phyloP scores from a whole-genome alignment of 2,888 invertebrate genomes.

The Leptopilina drosophilae region DNA sequence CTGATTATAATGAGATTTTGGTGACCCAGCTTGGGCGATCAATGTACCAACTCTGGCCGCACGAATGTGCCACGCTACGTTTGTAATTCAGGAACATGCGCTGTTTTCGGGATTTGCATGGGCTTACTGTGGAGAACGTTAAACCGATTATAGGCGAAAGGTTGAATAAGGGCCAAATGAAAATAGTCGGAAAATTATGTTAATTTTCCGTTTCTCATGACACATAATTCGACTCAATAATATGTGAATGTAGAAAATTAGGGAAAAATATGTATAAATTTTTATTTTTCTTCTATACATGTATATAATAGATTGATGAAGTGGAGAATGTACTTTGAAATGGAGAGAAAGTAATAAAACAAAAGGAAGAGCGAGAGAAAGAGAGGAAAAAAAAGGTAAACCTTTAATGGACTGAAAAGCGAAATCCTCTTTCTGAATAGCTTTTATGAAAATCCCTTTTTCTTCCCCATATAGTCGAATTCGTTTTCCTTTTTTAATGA shows the following conservation, averaged over 20 bases:
- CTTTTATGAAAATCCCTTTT: conserved; percentile 21
- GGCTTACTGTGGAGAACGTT: conserved; percentile 51
- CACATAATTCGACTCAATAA: background rate
- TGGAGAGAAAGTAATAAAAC: background rate
- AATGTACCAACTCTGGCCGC: conserved; percentile 30
- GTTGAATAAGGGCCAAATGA: conserved; percentile 53
- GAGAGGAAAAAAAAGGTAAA: conserved; percentile 6
- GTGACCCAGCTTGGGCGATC: conserved; percentile 34
- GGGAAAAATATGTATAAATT: no score
- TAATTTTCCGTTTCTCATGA: background rate
- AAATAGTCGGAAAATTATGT: conserved; percentile 56
- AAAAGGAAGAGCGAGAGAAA: background rate
- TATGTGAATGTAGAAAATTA: no score
- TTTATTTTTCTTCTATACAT: no score
- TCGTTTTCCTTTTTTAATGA: background rate
- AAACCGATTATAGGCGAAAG: conserved; percentile 51
- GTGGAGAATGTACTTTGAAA: background rate
- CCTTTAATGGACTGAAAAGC: conserved; percentile 9
- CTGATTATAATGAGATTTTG: conserved; percentile 35
- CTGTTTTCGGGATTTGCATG: conserved; percentile 55
- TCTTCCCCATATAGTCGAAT: background rate
- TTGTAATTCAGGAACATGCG: conserved; percentile 51
- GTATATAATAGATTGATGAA: background rate
- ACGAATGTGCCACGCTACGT: conserved; percentile 18
- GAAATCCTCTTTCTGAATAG: conserved; percentile 22